A percentile compares a stretch with the other conserved stretches of the same genome.
These are phyloP conservation scores for Ophion slaviceki DNA, from an alignment of 2,888 invertebrate species.

Conservation along the genomic window DNA sequence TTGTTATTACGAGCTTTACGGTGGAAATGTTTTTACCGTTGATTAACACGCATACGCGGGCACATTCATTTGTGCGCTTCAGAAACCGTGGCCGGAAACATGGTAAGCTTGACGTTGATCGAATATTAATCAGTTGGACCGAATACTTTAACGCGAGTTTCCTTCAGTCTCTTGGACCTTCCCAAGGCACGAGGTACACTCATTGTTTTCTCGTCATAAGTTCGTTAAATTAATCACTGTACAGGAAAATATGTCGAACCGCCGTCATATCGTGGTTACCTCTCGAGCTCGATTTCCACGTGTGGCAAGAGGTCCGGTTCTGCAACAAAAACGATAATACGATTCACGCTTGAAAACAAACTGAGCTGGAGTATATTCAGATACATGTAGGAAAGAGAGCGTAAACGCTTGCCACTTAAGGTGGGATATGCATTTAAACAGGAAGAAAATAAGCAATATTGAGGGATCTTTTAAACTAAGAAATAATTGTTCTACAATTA, in stretches of 20 bases:
- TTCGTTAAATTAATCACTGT: conserved; percentile 59
- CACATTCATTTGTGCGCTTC: conserved; percentile 2
- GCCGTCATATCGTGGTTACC: conserved; percentile 63
- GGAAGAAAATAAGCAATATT: too few species aligned
- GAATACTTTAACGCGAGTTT: conserved; percentile 18
- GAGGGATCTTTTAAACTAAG: too few species aligned
- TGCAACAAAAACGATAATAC: conserved; percentile 72
- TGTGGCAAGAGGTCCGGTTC: conserved; percentile 81
- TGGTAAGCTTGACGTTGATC: conserved; percentile 4
- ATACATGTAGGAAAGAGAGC: not conserved
- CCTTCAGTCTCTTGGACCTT: conserved; percentile 26
- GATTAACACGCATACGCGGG: conserved; percentile 20
- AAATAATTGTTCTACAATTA: too few species aligned
- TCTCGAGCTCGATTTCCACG: conserved; percentile 79
- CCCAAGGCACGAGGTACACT: conserved; percentile 52
- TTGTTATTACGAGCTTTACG: conserved; percentile 37
- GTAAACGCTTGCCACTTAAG: not conserved
- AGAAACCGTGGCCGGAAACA: not conserved
- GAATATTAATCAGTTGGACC: not conserved
- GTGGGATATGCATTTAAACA: too few species aligned
- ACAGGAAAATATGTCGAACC: conserved; percentile 52
- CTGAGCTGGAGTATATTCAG: not conserved
- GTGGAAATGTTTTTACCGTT: not conserved
- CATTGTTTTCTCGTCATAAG: conserved; percentile 37
- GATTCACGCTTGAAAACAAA: not conserved